A percentile compares a stretch with the other conserved stretches of the same genome.
Conservation (phyloP, 2,797 vertebrate genomes). For the Danio kyathit region DNA sequence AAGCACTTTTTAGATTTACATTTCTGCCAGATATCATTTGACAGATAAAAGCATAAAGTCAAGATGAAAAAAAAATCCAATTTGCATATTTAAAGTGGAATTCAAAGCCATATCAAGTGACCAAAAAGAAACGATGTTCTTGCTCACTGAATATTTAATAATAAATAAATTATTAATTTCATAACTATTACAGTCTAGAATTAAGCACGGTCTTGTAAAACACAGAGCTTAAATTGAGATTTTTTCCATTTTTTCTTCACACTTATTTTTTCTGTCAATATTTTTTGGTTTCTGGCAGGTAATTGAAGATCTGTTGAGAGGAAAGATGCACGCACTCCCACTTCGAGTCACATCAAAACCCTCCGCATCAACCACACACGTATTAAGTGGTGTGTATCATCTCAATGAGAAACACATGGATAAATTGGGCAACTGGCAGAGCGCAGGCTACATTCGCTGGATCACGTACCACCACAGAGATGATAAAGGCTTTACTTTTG, state of each 20-base stretch:
- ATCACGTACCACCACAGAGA: conserved; percentile 42
- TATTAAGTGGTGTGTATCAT: conserved; percentile 53
- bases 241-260: not conserved
- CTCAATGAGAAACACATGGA: conserved; percentile 1
- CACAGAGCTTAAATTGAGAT: not conserved
- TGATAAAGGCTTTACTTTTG: conserved; percentile 39
- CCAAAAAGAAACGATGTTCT: not conserved
- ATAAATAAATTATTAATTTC: not conserved
- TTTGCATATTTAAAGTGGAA: not conserved
- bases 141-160: not conserved
- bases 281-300: conserved; percentile 55
- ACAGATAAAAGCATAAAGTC: not conserved
- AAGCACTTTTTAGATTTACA: not conserved
- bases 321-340: conserved; percentile 24
- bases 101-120: not conserved
- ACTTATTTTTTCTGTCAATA: not conserved
- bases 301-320: conserved; percentile 26
- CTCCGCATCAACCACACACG: conserved; percentile 28
- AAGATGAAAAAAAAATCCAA: not conserved
- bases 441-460: conserved; percentile 39
- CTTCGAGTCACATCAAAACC: not conserved
- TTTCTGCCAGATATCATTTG: not conserved
- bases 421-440: conserved; percentile 12
- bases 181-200: not conserved
- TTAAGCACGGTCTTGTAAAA: not conserved